phyloP scores from a whole-genome alignment of 2,888 invertebrate species.

The Zootermopsis nevadensis region DNA sequence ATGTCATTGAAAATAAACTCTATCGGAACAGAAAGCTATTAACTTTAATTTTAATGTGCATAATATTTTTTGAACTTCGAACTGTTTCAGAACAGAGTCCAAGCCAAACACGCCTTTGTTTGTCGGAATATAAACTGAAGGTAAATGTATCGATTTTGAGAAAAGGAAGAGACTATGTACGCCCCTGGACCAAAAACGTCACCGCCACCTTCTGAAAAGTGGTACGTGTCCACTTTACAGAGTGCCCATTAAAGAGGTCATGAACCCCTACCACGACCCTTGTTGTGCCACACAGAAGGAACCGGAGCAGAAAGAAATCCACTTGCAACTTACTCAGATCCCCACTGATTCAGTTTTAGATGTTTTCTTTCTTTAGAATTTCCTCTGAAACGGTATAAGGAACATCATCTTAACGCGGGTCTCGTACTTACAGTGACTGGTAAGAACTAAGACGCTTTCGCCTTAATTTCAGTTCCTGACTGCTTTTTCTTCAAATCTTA shows the following conservation, averaged over 20 bases:
- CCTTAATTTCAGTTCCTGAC: conserved; percentile 6
- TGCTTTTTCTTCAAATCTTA: neutral
- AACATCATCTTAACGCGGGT: neutral
- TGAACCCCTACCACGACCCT: neutral
- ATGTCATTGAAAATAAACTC: too few relatives aligned
- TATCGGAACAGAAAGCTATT: too few relatives aligned
- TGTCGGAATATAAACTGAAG: neutral
- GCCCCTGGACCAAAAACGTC: neutral
- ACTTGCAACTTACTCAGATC: conserved; percentile 23
- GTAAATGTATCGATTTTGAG: neutral
- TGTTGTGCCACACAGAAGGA: conserved; percentile 22
- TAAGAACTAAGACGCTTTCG: conserved; percentile 2
- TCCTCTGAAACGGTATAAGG: neutral
- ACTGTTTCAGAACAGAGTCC: too few relatives aligned
- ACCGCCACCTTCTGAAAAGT: conserved; percentile 1
- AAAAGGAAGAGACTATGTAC: neutral
- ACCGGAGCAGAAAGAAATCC: conserved; percentile 12
- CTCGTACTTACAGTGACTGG: neutral
- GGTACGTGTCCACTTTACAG: conserved; percentile 32
- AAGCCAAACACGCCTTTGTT: too few relatives aligned
- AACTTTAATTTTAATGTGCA: too few relatives aligned
- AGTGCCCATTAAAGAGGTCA: conserved; percentile 26
- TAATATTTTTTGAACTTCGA: too few relatives aligned
- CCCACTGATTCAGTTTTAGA: conserved; percentile 29
- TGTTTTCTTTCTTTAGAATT: neutral